Conservation (phyloP, 2,113 vertebrate genomes). For the Ammodramus savannarum region DNA sequence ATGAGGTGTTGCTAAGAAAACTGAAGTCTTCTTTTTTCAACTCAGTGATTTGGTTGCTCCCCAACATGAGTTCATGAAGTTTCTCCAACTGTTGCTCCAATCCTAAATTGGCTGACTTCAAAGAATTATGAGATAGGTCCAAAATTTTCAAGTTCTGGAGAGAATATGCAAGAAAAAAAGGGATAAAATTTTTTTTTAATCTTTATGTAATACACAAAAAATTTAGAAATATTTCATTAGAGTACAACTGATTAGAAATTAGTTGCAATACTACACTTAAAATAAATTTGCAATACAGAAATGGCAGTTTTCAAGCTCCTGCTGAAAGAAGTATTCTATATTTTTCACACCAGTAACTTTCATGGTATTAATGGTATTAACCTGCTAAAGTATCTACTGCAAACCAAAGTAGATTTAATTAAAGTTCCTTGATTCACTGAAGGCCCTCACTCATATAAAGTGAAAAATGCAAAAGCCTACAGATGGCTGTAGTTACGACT, state of each 20-base stretch:
- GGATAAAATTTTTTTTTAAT: background rate
- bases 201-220: background rate
- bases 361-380: background rate
- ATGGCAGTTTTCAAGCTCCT: background rate
- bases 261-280: background rate
- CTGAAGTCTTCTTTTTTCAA: slow-evolving; percentile 80
- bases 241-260: background rate
- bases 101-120: slow-evolving; percentile 80
- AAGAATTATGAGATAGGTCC: slow-evolving; percentile 84
- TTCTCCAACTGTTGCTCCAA: slow-evolving; percentile 76
- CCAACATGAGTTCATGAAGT: slow-evolving; percentile 76
- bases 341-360: background rate
- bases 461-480: background rate
- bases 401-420: background rate
- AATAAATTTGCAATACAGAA: background rate
- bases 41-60: slow-evolving; percentile 74
- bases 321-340: background rate
- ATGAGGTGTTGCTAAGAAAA: slow-evolving; percentile 78
- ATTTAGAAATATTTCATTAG: background rate
- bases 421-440: background rate
- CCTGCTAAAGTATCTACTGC: background rate
- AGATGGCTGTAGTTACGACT: background rate
- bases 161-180: background rate
- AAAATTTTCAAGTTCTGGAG: slow-evolving; percentile 81
- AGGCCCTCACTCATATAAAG: background rate